Conservation (phyloP, 2,113 vertebrate species). For the Xyrauchen texanus region DNA sequence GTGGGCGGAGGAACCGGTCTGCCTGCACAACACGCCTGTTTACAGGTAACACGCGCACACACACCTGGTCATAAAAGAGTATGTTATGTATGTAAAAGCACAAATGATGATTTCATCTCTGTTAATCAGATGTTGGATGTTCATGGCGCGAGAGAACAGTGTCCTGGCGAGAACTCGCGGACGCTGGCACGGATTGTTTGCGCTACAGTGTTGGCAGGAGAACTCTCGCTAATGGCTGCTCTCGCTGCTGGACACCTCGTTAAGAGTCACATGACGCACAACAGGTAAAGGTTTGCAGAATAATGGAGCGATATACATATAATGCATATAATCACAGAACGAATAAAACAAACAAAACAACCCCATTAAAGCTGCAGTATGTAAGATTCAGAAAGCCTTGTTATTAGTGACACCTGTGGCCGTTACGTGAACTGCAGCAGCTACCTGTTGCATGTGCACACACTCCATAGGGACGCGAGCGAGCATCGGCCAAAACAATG, state of each 20-base stretch:
- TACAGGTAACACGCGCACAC: slow-evolving; percentile 79
- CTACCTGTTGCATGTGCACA: too few relatives aligned
- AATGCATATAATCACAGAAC: too few relatives aligned
- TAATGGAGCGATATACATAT: background rate
- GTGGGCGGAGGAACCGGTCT: slow-evolving; percentile 93
- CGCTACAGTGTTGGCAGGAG: slow-evolving; percentile 91
- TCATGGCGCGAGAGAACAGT: slow-evolving; percentile 84
- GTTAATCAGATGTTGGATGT: slow-evolving; percentile 89
- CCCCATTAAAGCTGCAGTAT: too few relatives aligned
- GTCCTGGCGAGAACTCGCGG: slow-evolving; percentile 90
- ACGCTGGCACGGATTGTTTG: slow-evolving; percentile 92
- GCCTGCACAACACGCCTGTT: slow-evolving; percentile 91
- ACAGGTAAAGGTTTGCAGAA: slow-evolving; percentile 77
- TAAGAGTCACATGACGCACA: slow-evolving; percentile 96
- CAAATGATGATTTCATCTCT: background rate
- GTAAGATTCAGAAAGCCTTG: too few relatives aligned
- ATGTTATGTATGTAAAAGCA: background rate
- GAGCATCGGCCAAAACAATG: too few relatives aligned
- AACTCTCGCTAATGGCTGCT: slow-evolving; percentile 92
- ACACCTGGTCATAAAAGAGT: background rate
- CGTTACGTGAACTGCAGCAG: too few relatives aligned
- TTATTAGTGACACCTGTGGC: too few relatives aligned
- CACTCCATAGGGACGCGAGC: too few relatives aligned
- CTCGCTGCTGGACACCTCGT: slow-evolving; percentile 93
- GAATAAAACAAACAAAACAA: too few relatives aligned